Evolutionary conservation across 1,140 invertebrate genomes (phyloP), one percentile per base, ranked within the genome.

Genomic region (Pogonognathellus flavescens): DNA sequence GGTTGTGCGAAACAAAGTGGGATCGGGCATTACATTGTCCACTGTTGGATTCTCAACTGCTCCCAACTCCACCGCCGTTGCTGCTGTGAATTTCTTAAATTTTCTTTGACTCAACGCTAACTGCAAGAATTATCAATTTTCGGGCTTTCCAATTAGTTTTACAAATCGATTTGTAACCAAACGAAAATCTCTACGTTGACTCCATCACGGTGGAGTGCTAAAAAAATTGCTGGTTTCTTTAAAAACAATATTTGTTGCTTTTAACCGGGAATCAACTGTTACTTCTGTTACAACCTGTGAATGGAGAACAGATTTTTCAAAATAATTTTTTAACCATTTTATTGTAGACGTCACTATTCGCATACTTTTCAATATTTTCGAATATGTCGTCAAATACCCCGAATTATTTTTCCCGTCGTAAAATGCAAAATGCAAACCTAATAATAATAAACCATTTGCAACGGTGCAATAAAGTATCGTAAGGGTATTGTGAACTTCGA

Each of bases 131-230:
- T 98, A 92, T 84, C 98, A 92, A 90, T 99, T 99, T 92, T 99
- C 99, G 6, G 95, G 94, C 92, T 98, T 98, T 9, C 97, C 98
- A 80, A 99, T 93, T 88, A 97, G 94, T 88, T 94, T 93, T 0
- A 95, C 93, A 90, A 97, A 96, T 76, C 94, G 93, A 91, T 98
- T 99, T n/a, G 96, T 98, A 70, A 95, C 93, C 18, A 99, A 92
- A 99, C 95, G 41, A n/a, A n/a, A n/a, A n/a, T n/a, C n/a, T n/a
- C n/a, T n/a, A 99, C 92, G 93, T 99, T 99, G 16, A 99, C 94
- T 57, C 99, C 98, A 99, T 91, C 93, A 99, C 95, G 16, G 98
- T 99, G 3, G 96, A 94, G 92, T 99, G 99, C 84, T 99, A 91
- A 57, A 99, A 91, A 99, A 99, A 91, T 99, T 93, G 0, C 98